These are phyloP conservation scores for Drosophila repletoides DNA, from an alignment of 1,140 invertebrate genomes.

Conservation along the genomic window DNA sequence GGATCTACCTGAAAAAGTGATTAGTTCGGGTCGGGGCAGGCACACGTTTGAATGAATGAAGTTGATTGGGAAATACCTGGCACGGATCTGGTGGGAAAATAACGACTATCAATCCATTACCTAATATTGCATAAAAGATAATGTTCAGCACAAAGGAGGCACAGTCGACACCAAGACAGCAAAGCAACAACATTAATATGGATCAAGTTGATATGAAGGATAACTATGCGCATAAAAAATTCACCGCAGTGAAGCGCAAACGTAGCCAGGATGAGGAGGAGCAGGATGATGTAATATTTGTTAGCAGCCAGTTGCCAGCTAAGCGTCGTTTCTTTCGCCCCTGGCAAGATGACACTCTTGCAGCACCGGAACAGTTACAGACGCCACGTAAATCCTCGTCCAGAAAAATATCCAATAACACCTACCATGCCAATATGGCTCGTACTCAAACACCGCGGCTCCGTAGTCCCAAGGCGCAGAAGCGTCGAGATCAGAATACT, in stretches of 20 bases:
- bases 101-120: slow-evolving; percentile 40
- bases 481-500: slow-evolving; percentile 57
- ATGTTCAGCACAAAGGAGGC: slow-evolving; percentile 40
- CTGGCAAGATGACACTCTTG: slow-evolving; percentile 42
- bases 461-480: slow-evolving; percentile 55
- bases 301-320: slow-evolving; percentile 43
- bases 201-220: slow-evolving; percentile 30
- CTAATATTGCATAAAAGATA: slow-evolving; percentile 72
- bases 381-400: neutral
- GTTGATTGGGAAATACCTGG: slow-evolving; percentile 64
- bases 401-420: neutral
- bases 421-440: slow-evolving; percentile 59
- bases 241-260: slow-evolving; percentile 55
- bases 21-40: slow-evolving; percentile 50
- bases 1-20: slow-evolving; percentile 24
- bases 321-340: slow-evolving; percentile 62
- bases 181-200: slow-evolving; percentile 27
- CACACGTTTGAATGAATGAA: slow-evolving; percentile 62
- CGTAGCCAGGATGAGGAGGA: slow-evolving; percentile 39
- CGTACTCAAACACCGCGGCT: slow-evolving; percentile 34
- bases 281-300: slow-evolving; percentile 63
- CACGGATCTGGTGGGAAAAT: slow-evolving; percentile 48
- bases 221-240: slow-evolving; percentile 60
- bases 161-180: slow-evolving; percentile 57
- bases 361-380: neutral